Percentiles rank a stretch among this genome's conserved stretches.
Conservation (phyloP, 2,113 vertebrate species). For the Archilochus colubris region DNA sequence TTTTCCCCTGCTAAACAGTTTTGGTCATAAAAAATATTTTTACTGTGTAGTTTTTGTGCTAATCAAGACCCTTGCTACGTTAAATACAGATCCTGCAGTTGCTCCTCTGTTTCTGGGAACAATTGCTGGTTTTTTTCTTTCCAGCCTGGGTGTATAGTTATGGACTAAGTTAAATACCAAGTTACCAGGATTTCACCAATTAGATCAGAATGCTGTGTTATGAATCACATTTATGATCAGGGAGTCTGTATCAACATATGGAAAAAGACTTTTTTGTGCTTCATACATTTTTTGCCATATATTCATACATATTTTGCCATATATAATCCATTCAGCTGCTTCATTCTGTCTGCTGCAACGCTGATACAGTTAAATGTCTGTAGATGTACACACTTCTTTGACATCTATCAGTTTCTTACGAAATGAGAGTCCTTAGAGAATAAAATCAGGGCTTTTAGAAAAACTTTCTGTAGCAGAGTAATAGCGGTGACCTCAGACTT, state of each 20-base stretch:
- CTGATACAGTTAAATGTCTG: background rate
- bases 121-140: background rate
- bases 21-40: background rate
- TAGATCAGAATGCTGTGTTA: background rate
- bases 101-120: background rate
- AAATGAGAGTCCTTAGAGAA: background rate
- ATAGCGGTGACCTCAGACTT: slow-evolving; percentile 22
- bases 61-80: background rate
- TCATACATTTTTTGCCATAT: background rate
- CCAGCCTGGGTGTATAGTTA: background rate
- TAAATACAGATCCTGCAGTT: background rate
- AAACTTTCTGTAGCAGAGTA: slow-evolving; percentile 2
- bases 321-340: background rate
- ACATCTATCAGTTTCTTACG: background rate
- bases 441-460: slow-evolving; percentile 18
- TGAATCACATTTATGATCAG: background rate
- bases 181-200: background rate
- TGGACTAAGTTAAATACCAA: background rate
- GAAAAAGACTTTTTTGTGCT: background rate
- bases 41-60: background rate
- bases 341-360: background rate
- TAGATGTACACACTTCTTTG: background rate
- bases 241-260: background rate
- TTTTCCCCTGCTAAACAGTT: accelerated
- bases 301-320: background rate